Evolutionary conservation across 2,888 invertebrate genomes (phyloP), one percentile per base, ranked within the genome.

Genomic region (Temnothorax unifasciatus): DNA sequence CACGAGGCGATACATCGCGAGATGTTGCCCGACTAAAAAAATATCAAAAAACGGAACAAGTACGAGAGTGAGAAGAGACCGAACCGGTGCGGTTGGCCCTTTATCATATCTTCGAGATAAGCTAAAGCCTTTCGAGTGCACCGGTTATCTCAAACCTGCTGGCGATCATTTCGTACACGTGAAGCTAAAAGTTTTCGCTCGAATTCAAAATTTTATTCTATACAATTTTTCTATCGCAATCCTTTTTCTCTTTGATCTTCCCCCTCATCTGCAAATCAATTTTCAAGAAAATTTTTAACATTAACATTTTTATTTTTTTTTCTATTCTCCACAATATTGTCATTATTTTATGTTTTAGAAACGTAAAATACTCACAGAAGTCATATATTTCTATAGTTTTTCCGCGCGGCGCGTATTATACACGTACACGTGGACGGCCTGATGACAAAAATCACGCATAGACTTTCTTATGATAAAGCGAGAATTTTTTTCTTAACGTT

Each of bases 31-130:
- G 44, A 52, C 44, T 63, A 47, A 59, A 68, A 34, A 61, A 83
- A 74, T 77, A 54, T 47, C 50, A 18, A 82, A 68, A 85, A 66
- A 75, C 71, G 59, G 69, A 76, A 81, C 29, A 81, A 76, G 54
- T 41, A 54, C 21, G 38, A 47, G 76, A 47, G 68, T 50, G 68
- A 84, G 73, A 66, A 63, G 64, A 66, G 63, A 52, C 57, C 44
- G 61, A 69, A 64, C 69, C 76, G 84, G 66, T 68, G 47, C 47
- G 29, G 75, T 86, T 81, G 69, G 84, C 71, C 85, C 85, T 77
- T 87, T 88, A 86, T 86, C 86, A 74, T 71, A 82, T 71, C 81
- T 84, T 57, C 66, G 13, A 83, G 89, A 85, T 85, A 87, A 89
- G 84, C 64, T 57, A 81, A 38, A 68, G 69, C 69, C 83, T 87